Base-by-base conservation (phyloP, 2,888 invertebrate genomes). In the Sphaeridia pumilis region DNA sequence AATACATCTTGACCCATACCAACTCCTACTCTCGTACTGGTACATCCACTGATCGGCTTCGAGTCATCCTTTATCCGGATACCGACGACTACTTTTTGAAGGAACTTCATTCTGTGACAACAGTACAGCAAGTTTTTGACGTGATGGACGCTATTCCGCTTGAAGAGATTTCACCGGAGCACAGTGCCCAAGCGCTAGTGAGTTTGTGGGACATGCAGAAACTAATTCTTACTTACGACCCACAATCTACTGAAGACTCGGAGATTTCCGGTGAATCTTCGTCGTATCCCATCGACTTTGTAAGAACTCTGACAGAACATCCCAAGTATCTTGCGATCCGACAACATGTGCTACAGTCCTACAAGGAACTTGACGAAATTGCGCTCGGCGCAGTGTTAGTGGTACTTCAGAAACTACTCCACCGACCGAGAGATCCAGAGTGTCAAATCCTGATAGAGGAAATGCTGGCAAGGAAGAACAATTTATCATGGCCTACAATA, bases 171-270 rank as follows among this genome's bases (percentile, higher is more conserved):
- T 26, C 21, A 5, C 25, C 25, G n/a, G 56, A 56, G 47, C 31
- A 56, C 31, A 46, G 54, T 52, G 54, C 56, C 56, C 63, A 63
- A 47, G 58, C 60, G 22, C 46, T 63, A 24, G 50, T 60, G 3
- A 54, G 58, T 10, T 26, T 63, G 7, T 63, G 61, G 58, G 61
- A 63, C 52, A 35, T 63, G 2, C 63, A 61, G 46, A 63, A 63
- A 21, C 27, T 61, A 0, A 21, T 61, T 1, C 59, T 59, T 26
- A 52, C 49, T 31, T 50, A 57, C 4, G 51, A 54, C 7, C 17
- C n/a, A n/a, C n/a, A n/a, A n/a, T n/a, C n/a, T n/a, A n/a, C n/a
- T n/a, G n/a, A n/a, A n/a, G n/a, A n/a, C n/a, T n/a, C n/a, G n/a
- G n/a, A n/a, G n/a, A n/a, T n/a, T n/a, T n/a, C n/a, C n/a, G n/a